Conservation (phyloP, 2,113 vertebrate genomes). For the Columba livia region DNA sequence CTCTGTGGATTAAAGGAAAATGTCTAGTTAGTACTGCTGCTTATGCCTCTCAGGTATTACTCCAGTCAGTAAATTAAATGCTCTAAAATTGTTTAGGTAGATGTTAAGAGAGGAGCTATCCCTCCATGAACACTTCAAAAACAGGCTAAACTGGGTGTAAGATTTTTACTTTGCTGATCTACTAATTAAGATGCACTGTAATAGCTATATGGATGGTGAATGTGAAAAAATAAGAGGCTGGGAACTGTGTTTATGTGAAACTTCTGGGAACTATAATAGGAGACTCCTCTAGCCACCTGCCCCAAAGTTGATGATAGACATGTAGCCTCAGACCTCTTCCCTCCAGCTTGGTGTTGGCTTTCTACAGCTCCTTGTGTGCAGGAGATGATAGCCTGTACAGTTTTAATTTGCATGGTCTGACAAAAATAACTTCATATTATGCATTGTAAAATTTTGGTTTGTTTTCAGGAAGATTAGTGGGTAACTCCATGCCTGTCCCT, state of each 20-base stretch:
- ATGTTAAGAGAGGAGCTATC: not conserved
- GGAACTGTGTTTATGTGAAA: not conserved
- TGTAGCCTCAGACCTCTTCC: not conserved
- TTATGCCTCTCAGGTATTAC: not conserved
- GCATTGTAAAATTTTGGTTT: not conserved
- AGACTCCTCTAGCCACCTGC: not conserved
- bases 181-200: not conserved
- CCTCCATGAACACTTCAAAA: not conserved
- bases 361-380: not conserved
- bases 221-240: not conserved
- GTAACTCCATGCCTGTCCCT: not conserved
- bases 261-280: not conserved
- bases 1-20: not conserved
- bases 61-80: constrained; percentile 2
- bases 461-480: not conserved
- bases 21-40: not conserved
- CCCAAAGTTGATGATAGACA: not conserved
- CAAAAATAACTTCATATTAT: constrained; percentile 4
- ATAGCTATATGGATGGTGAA: not conserved
- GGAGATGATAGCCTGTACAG: not conserved
- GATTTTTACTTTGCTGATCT: not conserved
- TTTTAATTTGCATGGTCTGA: not conserved
- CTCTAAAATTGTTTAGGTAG: not conserved
- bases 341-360: not conserved
- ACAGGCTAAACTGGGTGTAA: not conserved